These are phyloP conservation scores for Aromia moschata DNA, from an alignment of 2,888 invertebrate genomes.

Conservation along the genomic window DNA sequence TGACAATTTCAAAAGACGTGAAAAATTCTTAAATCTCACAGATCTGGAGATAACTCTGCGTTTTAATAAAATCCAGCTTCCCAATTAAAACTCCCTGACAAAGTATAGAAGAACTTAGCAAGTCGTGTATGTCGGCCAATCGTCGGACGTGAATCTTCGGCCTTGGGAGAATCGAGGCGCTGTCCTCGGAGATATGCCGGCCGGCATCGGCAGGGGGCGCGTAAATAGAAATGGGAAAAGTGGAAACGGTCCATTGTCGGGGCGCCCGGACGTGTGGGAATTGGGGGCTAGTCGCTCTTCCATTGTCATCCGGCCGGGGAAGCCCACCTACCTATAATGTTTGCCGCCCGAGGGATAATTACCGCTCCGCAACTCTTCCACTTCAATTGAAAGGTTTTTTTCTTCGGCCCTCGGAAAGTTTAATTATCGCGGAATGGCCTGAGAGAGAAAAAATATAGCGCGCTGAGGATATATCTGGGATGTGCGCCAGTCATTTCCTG, in stretches of 20 bases:
- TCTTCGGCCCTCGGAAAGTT: constrained; percentile 27
- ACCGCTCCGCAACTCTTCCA: constrained; percentile 31
- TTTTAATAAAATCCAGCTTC: constrained; percentile 17
- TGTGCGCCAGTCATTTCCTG: too few species aligned
- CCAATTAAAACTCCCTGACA: constrained; percentile 20
- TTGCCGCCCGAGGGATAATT: constrained; percentile 42
- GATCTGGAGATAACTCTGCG: too few species aligned
- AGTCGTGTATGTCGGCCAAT: constrained; percentile 38
- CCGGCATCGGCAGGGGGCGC: constrained; percentile 15
- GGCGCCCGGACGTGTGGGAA: constrained; percentile 46
- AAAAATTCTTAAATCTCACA: too few species aligned
- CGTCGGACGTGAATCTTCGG: constrained; percentile 28
- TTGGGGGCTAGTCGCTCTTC: constrained; percentile 34
- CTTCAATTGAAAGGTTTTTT: constrained; percentile 19
- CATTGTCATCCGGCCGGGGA: constrained; percentile 33
- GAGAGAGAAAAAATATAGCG: too few species aligned
- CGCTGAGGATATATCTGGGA: too few species aligned
- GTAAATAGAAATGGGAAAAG: constrained; percentile 47
- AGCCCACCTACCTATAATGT: constrained; percentile 38
- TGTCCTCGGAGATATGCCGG: constrained; percentile 28
- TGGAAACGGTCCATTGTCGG: constrained; percentile 42
- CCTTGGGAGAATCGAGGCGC: constrained; percentile 15
- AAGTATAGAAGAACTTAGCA: constrained; percentile 37
- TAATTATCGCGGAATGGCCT: constrained; percentile 24
- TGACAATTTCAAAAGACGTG: too few species aligned